Base-by-base conservation (phyloP, 1,140 invertebrate genomes). In the Glomeris maerens region DNA sequence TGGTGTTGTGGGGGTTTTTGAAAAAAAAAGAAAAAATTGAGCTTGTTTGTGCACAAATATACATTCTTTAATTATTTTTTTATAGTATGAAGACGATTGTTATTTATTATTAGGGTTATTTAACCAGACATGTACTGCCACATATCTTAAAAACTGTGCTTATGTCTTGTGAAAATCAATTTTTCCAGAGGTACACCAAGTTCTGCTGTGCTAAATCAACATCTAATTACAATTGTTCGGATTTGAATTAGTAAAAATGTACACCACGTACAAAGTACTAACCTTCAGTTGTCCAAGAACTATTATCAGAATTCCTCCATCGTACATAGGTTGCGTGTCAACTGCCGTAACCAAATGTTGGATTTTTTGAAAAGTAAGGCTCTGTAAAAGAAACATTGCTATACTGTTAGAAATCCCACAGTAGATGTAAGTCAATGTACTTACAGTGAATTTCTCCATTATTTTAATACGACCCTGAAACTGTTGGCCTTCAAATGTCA, bases 401-500 rank as follows among this genome's bases (percentile, higher is more conserved):
- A 21, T 42, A 42, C 25, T 42, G 25, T 5, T 4, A 42, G 20
- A 21, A 17, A 5, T 10, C 10, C 17, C 10, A 17, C 10, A 10
- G 17, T 10, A 36, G 17, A 36, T 36, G 31, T 10, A 36, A 36
- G 17, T 10, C 31, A 36, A 36, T 36, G 17, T 36, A 76, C 81
- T 81, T 69, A 90, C 87, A 74, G 76, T 83, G 62, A 93, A 74
- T 74, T 93, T 94, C 73, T 93, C 87, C 78, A 92, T 84, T 60
- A 95, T 94, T 74, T 90, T 90, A 54, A 78, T 72, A 59, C 84
- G 77, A 64, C 91, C 90, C 74, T 92, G 86, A 56, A 91, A 73
- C 71, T 91, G 88, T 46, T 81, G 73, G 41, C 89, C 90, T 73
- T 95, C 91, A 71, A 94, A 95, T 23, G 89, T 88, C 88, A 95